A percentile compares a stretch with the other conserved stretches of the same genome.
phyloP scores from a whole-genome alignment of 2,888 invertebrate species.

The Drosophila lacicola region DNA sequence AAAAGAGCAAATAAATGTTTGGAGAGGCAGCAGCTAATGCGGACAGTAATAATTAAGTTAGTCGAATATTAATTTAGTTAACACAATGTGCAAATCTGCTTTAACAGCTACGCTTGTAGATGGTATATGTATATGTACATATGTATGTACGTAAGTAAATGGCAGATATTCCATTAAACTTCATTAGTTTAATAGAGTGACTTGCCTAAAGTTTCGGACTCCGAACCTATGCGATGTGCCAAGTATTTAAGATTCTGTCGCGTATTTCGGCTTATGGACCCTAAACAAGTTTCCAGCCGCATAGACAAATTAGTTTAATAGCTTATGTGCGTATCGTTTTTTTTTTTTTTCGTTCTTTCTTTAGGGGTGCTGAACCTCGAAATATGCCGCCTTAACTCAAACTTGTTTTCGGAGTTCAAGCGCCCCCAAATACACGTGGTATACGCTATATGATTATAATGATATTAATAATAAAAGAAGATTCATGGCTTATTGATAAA shows the following conservation, averaged over 20 bases:
- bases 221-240: conserved; percentile 14
- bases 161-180: neutral
- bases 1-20: neutral
- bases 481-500: neutral
- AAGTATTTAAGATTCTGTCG: conserved; percentile 29
- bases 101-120: too few species aligned
- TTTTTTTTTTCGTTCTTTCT: conserved; percentile 2
- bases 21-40: too few species aligned
- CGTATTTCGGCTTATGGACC: conserved; percentile 31
- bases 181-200: conserved; percentile 19
- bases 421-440: conserved; percentile 19
- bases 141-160: neutral
- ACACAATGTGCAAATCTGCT: too few species aligned
- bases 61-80: too few species aligned
- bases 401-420: conserved; percentile 36
- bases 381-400: conserved; percentile 7
- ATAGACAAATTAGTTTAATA: conserved; percentile 50
- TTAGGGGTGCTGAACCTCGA: conserved; percentile 49
- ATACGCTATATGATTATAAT: conserved; percentile 2
- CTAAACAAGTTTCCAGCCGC: conserved; percentile 52
- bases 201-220: conserved; percentile 38
- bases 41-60: too few species aligned
- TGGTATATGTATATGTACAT: too few species aligned
- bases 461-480: neutral
- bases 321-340: conserved; percentile 13